Base-by-base conservation (phyloP, 2,113 vertebrate genomes). In the Tragulus kanchil region DNA sequence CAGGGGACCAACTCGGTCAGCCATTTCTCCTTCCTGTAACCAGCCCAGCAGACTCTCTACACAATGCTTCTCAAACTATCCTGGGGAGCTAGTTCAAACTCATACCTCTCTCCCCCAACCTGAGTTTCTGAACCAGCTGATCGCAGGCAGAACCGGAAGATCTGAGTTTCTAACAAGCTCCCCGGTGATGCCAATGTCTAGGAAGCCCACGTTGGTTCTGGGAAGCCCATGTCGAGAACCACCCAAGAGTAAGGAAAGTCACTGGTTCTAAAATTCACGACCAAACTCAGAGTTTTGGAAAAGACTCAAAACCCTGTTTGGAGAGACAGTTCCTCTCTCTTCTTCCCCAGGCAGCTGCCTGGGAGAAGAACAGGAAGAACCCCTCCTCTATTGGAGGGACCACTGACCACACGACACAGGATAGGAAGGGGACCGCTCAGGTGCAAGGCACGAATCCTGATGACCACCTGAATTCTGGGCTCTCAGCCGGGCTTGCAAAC, bases 381-480 rank as follows among this genome's bases (percentile, higher is more conserved):
- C 25, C 1, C 50, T 21, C 16, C 6, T 3, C 62, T 8, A 3
- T 5, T 1, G 52, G 90, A 90, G 71, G 58, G 71, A 82, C 48
- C 15, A 84, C n/a, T 11, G 42, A 3, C 4, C 4, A 6, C 86
- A 17, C 0, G 56, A 90, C 45, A 23, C 0, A 13, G 28, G 31
- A n/a, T 0, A 5, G 11, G 15, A 31, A 1, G 14, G 95, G 11
- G 71, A 2, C 84, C 69, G 50, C 91, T 86, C 87, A 93, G 82
- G 96, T 15, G 90, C 84, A 8, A 9, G 45, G 62, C 54, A 1
- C 96, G 98, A 97, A 98, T 96, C 89, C 98, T 67, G 96, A 96
- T 82, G 87, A 58, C 1, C 52, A 8, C 12, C 58, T 1, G 1
- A 12, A 2, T 2, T 1, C 54, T 86, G 19, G 83, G 69, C 86